These are phyloP conservation scores for Myotis daubentonii DNA, from an alignment of 2,797 vertebrate species.

Conservation along the genomic window DNA sequence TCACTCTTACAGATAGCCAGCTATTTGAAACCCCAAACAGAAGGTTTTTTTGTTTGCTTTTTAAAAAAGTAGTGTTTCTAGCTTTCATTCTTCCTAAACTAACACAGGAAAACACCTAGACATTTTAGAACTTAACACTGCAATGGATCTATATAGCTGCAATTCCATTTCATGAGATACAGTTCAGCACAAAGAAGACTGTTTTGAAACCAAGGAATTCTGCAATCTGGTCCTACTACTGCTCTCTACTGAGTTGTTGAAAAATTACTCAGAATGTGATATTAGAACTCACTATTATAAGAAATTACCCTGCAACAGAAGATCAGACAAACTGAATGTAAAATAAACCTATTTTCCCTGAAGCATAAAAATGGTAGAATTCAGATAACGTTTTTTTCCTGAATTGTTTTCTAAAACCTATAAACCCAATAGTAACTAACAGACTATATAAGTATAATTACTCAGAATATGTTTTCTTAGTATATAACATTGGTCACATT, in stretches of 20 bases:
- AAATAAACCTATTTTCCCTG: neutral
- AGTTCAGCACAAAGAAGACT: neutral
- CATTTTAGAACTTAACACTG: neutral
- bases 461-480: neutral
- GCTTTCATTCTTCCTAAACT: neutral
- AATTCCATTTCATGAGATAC: neutral
- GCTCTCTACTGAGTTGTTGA: neutral
- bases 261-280: neutral
- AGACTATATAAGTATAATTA: neutral
- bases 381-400: neutral
- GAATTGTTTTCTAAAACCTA: conserved; percentile 15
- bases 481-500: neutral
- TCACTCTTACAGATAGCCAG: neutral
- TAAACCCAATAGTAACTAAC: neutral
- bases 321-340: neutral
- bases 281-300: neutral
- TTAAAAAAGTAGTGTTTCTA: neutral
- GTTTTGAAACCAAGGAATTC: neutral
- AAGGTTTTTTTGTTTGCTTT: neutral
- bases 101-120: neutral
- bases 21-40: neutral
- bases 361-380: neutral
- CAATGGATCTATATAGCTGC: neutral
- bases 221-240: neutral
- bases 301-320: neutral